Evolutionary conservation across 2,113 vertebrate species (phyloP).

Genomic region (Sclerurus mexicanus): DNA sequence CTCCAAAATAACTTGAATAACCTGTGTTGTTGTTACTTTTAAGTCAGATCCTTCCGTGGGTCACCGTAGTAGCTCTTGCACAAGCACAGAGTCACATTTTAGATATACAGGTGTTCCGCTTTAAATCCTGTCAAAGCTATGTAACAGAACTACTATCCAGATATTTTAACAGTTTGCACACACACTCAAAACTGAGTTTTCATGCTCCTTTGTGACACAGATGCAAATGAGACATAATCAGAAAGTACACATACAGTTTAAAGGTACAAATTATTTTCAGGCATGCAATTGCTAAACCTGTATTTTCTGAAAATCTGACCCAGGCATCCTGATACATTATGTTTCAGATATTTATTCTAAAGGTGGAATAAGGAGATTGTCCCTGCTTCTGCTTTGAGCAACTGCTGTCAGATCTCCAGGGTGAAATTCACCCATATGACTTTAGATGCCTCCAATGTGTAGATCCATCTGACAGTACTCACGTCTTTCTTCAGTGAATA

Average conservation of each 20-base stretch:
- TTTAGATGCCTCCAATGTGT: rapidly evolving
- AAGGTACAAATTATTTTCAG: neutral
- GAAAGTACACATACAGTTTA: neutral
- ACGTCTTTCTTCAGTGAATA: rapidly evolving
- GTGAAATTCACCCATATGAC: neutral
- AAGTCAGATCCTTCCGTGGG: neutral
- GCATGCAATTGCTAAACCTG: neutral
- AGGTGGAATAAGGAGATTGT: neutral
- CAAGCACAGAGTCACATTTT: neutral
- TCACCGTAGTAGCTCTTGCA: neutral
- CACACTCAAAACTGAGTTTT: neutral
- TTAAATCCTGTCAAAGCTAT: neutral
- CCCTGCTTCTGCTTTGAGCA: neutral
- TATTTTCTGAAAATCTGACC: neutral
- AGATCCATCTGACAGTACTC: neutral
- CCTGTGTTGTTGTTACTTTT: neutral
- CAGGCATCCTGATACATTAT: neutral
- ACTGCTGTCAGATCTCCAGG: neutral
- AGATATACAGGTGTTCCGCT: neutral
- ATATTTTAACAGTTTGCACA: neutral
- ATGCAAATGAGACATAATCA: neutral
- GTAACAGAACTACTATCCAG: neutral
- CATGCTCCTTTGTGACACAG: neutral
- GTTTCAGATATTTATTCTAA: neutral
- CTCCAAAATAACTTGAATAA: neutral